phyloP scores from a whole-genome alignment of 2,797 vertebrate genomes.

The Aldrovandia affinis region DNA sequence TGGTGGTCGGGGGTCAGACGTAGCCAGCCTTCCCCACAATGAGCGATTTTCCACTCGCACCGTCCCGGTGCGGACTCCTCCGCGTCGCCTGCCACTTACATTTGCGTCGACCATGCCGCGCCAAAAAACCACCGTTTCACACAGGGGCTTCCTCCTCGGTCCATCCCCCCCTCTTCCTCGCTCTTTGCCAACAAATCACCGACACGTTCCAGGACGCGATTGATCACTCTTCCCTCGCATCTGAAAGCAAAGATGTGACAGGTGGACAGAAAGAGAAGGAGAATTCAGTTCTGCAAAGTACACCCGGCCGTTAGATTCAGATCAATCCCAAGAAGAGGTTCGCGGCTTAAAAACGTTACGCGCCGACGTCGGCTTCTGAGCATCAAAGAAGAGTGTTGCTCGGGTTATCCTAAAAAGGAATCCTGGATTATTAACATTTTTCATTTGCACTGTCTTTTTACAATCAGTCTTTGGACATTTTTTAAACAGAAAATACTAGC shows the following conservation, averaged over 20 bases:
- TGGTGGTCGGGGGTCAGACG: constrained; percentile 70
- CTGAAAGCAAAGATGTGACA: constrained; percentile 42
- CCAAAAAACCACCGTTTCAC: constrained; percentile 53
- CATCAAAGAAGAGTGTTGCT: constrained; percentile 28
- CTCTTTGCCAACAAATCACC: constrained; percentile 24
- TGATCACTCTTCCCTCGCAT: constrained; percentile 28
- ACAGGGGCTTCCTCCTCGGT: constrained; percentile 50
- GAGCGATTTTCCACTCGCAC: constrained; percentile 66
- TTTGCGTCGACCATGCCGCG: constrained; percentile 55
- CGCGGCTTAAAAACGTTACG: constrained; percentile 28
- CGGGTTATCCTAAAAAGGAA: background rate
- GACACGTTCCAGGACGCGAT: constrained; percentile 19
- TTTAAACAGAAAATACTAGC: background rate
- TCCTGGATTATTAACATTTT: background rate
- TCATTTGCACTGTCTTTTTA: background rate
- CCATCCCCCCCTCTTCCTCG: constrained; percentile 43
- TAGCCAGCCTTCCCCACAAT: constrained; percentile 73
- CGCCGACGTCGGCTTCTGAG: background rate
- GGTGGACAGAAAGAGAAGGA: constrained; percentile 43
- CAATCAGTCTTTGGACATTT: background rate
- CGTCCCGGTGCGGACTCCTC: constrained; percentile 50
- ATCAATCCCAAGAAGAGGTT: constrained; percentile 52
- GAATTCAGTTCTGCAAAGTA: constrained; percentile 31
- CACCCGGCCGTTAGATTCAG: constrained; percentile 55
- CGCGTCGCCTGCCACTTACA: constrained; percentile 61